Evolutionary conservation across 1,140 invertebrate species (phyloP).

Genomic region (Leptinotarsa lineolata): DNA sequence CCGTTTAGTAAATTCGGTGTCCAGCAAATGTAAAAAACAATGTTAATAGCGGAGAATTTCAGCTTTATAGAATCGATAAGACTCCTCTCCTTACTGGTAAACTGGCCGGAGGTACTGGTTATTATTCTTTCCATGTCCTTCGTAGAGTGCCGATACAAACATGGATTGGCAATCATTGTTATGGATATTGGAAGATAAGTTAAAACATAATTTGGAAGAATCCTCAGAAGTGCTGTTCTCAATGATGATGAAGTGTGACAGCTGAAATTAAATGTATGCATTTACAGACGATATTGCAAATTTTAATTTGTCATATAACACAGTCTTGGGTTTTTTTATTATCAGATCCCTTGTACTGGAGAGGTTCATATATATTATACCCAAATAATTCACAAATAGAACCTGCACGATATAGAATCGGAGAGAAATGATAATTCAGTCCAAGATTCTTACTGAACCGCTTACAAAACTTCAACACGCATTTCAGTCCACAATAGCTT

Average conservation of each 20-base stretch:
- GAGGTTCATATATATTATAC: no score
- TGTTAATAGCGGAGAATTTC: constrained; percentile 77
- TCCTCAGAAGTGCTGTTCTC: constrained; percentile 64
- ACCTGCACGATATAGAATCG: no score
- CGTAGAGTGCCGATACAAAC: constrained; percentile 70
- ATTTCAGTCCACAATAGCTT: no score
- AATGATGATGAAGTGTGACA: constrained; percentile 70
- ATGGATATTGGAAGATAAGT: constrained; percentile 73
- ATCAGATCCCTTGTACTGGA: no score
- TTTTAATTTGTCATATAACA: no score
- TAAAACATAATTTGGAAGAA: constrained; percentile 78
- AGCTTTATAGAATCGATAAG: constrained; percentile 71
- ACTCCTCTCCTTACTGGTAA: constrained; percentile 72
- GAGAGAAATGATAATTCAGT: no score
- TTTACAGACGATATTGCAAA: no score
- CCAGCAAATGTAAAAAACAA: constrained; percentile 82
- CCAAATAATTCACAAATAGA: no score
- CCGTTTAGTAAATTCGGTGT: constrained; percentile 79
- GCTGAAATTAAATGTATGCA: constrained; percentile 59
- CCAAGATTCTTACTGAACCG: no score
- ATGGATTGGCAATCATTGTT: constrained; percentile 77
- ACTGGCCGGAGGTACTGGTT: constrained; percentile 64
- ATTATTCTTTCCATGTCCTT: constrained; percentile 67
- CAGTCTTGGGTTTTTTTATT: no score
- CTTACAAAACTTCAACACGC: no score